Evolutionary conservation across 2,113 vertebrate species (phyloP), one percentile per base, ranked within the genome.

Genomic region (Oenanthe melanoleuca): DNA sequence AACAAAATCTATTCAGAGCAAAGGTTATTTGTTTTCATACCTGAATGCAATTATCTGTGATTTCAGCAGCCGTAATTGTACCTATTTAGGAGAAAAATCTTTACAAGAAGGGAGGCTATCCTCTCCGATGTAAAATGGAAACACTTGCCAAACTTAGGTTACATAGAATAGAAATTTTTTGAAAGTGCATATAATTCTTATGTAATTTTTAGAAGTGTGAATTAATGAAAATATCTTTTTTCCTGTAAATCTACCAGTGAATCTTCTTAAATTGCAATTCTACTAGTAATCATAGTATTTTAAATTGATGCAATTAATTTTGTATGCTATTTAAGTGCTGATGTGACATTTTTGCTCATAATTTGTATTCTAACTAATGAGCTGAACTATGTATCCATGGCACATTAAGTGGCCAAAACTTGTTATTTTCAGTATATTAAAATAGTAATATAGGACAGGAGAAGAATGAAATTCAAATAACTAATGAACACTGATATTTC

Each of bases 281-380:
- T 71, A 61, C 40, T 44, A 71, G 33, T 66, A 71, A 52, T 79
- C 18, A 14, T 34, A 61, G 73, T 40, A 79, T 79, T 84, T 93
- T 42, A 85, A 94, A 95, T 92, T 63, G 92, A 72, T 42, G 33
- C 29, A 63, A 2, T 87, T 93, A 82, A 82, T 91, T 92, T 87
- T 0, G 1, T 81, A 12, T 14, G 19, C 74, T 86, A 9, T 80
- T 47, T 64, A 80, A 88, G 47, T 95, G 93, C 88, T 95, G 89
- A 70, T 77, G 55, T 77, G 50, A 19, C 80, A 40, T 50, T 96
- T 92, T 70, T 80, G 34, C 52, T 86, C 23, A 9, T 90, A 91
- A 94, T 80, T 81, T 72, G 26, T 70, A 17, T 74, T 94, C 42
- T 72, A 67, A 78, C 61, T 88, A 78, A 71, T 79, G 61, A 61